These are phyloP conservation scores for Thymelicus lineola DNA, from an alignment of 2,888 invertebrate species.

Conservation along the genomic window DNA sequence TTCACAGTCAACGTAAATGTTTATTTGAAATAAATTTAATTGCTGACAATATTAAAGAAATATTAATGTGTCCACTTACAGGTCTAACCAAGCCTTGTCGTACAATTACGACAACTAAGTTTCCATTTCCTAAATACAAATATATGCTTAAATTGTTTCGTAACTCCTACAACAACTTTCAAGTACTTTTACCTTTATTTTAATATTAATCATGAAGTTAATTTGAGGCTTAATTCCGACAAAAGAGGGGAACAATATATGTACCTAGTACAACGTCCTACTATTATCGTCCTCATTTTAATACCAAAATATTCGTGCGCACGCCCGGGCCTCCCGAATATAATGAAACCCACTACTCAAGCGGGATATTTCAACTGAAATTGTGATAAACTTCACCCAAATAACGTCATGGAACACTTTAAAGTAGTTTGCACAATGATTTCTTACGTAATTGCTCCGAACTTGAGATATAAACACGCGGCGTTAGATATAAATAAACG, in stretches of 20 bases:
- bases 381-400: conserved; percentile 35
- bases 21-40: no score
- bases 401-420: conserved; percentile 16
- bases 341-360: conserved; percentile 43
- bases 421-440: background rate
- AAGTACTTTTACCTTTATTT: no score
- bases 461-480: background rate
- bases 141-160: no score
- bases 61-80: no score
- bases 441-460: background rate
- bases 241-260: background rate
- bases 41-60: no score
- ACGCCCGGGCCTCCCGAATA: conserved; percentile 38
- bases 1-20: no score
- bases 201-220: background rate
- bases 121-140: no score
- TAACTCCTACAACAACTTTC: no score
- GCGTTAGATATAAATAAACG: no score
- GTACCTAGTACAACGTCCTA: conserved; percentile 12
- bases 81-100: no score
- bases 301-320: conserved; percentile 26
- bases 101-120: no score
- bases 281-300: conserved; percentile 22
- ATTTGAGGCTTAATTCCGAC: background rate
- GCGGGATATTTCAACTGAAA: conserved; percentile 29